A percentile compares a stretch with the other conserved stretches of the same genome.
Conservation (phyloP, 2,888 invertebrate genomes). For the Drosophila affinis region DNA sequence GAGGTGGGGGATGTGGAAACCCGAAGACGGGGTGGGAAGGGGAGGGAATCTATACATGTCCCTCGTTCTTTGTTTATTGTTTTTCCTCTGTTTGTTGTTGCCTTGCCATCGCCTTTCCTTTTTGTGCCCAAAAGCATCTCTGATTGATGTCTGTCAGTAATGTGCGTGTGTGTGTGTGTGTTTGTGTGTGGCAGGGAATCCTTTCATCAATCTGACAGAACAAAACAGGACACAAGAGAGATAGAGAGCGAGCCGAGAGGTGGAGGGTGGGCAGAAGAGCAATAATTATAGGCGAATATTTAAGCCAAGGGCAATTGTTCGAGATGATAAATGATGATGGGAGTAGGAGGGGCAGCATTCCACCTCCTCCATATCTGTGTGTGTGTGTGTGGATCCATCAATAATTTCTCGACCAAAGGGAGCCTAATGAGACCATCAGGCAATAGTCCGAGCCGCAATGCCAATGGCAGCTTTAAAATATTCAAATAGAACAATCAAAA, state of each 20-base stretch:
- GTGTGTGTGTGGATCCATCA: conserved; percentile 21
- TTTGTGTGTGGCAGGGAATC: conserved; percentile 45
- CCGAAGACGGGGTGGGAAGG: not conserved
- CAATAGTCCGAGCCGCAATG: conserved; percentile 24
- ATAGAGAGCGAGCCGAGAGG: not conserved
- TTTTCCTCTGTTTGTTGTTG: conserved; percentile 15
- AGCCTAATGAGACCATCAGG: conserved; percentile 63
- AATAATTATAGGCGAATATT: conserved; percentile 70
- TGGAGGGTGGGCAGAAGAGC: conserved; percentile 26
- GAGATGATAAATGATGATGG: conserved; percentile 74
- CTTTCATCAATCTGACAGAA: conserved; percentile 61
- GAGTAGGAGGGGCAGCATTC: not conserved
- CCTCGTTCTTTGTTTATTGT: conserved; percentile 10
- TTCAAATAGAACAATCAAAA: conserved; percentile 58
- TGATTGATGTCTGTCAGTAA: conserved; percentile 74
- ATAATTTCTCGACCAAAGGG: conserved; percentile 35
- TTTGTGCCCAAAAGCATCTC: conserved; percentile 26
- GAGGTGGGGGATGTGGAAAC: not conserved
- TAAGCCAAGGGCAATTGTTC: conserved; percentile 71
- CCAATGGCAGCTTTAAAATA: conserved; percentile 43
- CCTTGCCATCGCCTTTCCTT: conserved; percentile 4
- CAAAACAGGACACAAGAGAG: not conserved
- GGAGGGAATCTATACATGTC: not conserved
- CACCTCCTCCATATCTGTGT: not conserved
- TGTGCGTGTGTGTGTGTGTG: conserved; percentile 9